Conservation (phyloP, 1,140 invertebrate genomes). For the Drosophila oshimai region DNA sequence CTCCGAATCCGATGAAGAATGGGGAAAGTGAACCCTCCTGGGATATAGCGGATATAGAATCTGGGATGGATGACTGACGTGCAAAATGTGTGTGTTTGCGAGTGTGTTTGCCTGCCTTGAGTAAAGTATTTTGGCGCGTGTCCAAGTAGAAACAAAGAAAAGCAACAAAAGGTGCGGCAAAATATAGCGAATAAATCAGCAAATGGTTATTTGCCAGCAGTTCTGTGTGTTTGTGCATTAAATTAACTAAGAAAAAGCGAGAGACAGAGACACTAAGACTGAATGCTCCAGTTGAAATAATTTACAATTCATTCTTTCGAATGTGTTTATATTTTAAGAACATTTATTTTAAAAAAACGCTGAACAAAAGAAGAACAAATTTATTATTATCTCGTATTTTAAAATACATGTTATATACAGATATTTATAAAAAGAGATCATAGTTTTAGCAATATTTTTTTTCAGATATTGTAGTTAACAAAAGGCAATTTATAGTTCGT, state of each 20-base stretch:
- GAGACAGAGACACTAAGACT: background rate
- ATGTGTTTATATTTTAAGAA: background rate
- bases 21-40: conserved; percentile 6
- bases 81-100: conserved; percentile 9
- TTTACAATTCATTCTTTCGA: background rate
- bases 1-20: background rate
- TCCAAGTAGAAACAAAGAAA: conserved; percentile 49
- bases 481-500: background rate
- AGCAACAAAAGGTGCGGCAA: conserved; percentile 21
- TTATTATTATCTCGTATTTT: too few relatives aligned
- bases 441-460: too few relatives aligned
- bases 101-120: conserved; percentile 21
- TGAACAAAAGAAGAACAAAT: too few relatives aligned
- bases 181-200: conserved; percentile 23
- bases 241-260: conserved; percentile 1
- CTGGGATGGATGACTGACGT: conserved; percentile 16
- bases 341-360: background rate
- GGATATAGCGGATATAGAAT: conserved; percentile 18
- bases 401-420: too few relatives aligned
- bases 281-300: conserved; percentile 1
- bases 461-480: too few relatives aligned
- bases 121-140: conserved; percentile 57
- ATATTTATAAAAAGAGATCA: too few relatives aligned
- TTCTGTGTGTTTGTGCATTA: background rate
- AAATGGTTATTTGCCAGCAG: conserved; percentile 5